Conservation (phyloP, 2,888 invertebrate species). For the Hesperia comma region DNA sequence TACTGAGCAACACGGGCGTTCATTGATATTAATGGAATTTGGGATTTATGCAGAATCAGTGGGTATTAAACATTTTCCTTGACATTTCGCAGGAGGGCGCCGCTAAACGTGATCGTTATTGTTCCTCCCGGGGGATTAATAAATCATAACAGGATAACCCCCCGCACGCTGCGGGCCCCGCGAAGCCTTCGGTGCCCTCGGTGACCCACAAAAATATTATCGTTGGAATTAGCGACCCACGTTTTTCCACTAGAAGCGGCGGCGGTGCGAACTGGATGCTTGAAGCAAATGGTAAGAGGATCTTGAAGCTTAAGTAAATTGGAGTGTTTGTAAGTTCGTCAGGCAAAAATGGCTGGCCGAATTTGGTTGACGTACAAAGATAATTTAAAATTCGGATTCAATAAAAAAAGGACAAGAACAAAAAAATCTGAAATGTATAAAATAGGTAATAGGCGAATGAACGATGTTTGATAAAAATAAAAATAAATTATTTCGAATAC, state of each 20-base stretch:
- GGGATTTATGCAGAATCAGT: constrained; percentile 38
- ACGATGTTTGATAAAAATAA: too few species aligned
- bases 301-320: neutral
- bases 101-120: constrained; percentile 38
- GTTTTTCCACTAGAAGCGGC: constrained; percentile 25
- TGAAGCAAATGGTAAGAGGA: constrained; percentile 2
- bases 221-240: constrained; percentile 30
- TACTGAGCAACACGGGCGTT: constrained; percentile 21
- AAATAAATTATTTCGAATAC: too few species aligned
- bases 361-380: too few species aligned
- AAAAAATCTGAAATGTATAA: too few species aligned
- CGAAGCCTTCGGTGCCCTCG: constrained; percentile 19
- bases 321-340: too few species aligned
- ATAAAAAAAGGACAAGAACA: too few species aligned
- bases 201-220: constrained; percentile 37
- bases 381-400: too few species aligned
- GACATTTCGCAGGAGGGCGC: constrained; percentile 31
- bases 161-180: neutral
- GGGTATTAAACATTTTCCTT: constrained; percentile 39
- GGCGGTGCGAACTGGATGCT: constrained; percentile 3
- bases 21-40: constrained; percentile 37
- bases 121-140: constrained; percentile 40
- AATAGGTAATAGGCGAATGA: too few species aligned
- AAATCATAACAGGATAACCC: constrained; percentile 39
- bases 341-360: too few species aligned